Percentiles rank a stretch among this genome's conserved stretches.
These are phyloP conservation scores for Melitaea cinxia DNA, from an alignment of 1,140 invertebrate species.

Conservation along the genomic window DNA sequence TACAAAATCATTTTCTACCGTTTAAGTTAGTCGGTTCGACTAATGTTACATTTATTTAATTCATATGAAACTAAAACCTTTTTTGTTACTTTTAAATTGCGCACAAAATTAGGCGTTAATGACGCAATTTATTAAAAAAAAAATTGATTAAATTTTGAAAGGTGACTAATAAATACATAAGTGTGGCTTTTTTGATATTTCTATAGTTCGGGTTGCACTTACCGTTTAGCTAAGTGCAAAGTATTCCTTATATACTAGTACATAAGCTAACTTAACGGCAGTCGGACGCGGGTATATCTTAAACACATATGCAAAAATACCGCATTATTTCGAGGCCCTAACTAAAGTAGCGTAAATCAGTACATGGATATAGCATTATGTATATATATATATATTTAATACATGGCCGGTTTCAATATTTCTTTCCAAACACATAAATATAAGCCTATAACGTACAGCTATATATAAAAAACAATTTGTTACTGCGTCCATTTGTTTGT, in stretches of 20 bases:
- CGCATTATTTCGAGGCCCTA: slow-evolving; percentile 38
- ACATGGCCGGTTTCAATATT: slow-evolving; percentile 44
- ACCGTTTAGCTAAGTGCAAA: slow-evolving; percentile 21
- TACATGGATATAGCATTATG: slow-evolving; percentile 18
- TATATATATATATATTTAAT: slow-evolving; percentile 8
- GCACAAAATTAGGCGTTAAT: too few species aligned
- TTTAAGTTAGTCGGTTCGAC: too few species aligned
- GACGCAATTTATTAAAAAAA: too few species aligned
- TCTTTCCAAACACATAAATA: slow-evolving; percentile 32
- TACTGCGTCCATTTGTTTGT: slow-evolving; percentile 31
- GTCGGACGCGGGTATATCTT: slow-evolving; percentile 40
- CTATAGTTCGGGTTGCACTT: not conserved
- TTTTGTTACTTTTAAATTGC: too few species aligned
- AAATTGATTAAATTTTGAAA: too few species aligned
- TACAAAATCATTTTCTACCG: too few species aligned
- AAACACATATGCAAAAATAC: slow-evolving; percentile 50
- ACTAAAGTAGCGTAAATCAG: slow-evolving; percentile 47
- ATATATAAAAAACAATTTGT: slow-evolving; percentile 39
- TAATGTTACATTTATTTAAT: too few species aligned
- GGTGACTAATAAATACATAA: not conserved
- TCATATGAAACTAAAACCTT: too few species aligned
- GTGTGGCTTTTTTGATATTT: not conserved
- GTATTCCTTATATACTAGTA: slow-evolving; percentile 25
- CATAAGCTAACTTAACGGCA: slow-evolving; percentile 43
- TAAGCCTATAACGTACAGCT: slow-evolving; percentile 40